phyloP scores from a whole-genome alignment of 1,140 invertebrate genomes.

The Telenomus remus region DNA sequence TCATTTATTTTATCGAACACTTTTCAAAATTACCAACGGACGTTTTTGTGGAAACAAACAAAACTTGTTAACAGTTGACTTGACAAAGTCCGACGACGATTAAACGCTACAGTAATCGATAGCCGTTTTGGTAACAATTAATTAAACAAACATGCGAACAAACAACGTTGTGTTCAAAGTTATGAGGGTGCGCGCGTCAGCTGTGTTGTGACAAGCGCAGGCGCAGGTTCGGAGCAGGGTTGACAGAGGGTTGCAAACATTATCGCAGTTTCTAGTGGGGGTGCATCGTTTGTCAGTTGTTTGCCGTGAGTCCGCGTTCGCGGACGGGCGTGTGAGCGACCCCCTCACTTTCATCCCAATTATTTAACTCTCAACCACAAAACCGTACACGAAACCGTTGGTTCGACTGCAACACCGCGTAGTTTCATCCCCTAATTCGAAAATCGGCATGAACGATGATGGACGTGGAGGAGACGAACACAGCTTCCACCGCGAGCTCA shows the following conservation, averaged over 20 bases:
- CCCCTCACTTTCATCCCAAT: conserved; percentile 50
- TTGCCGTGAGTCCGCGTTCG: conserved; percentile 73
- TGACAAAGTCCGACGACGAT: neutral
- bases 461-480: conserved; percentile 72
- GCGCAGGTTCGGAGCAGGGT: conserved; percentile 60
- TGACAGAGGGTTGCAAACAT: conserved; percentile 58
- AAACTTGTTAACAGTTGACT: too few relatives aligned
- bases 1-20: too few relatives aligned
- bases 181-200: conserved; percentile 43
- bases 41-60: too few relatives aligned
- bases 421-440: conserved; percentile 12
- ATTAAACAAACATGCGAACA: conserved; percentile 30
- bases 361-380: conserved; percentile 23
- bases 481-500: conserved; percentile 71
- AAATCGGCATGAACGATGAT: conserved; percentile 71
- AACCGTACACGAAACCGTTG: conserved; percentile 1
- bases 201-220: conserved; percentile 38
- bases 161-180: conserved; percentile 38
- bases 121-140: conserved; percentile 37
- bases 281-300: conserved; percentile 70
- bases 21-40: too few relatives aligned
- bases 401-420: neutral
- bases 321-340: conserved; percentile 69
- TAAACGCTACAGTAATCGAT: conserved; percentile 32
- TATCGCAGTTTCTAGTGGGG: conserved; percentile 58